Conservation (phyloP, 2,888 invertebrate species). For the Eumerus sabulonum region DNA sequence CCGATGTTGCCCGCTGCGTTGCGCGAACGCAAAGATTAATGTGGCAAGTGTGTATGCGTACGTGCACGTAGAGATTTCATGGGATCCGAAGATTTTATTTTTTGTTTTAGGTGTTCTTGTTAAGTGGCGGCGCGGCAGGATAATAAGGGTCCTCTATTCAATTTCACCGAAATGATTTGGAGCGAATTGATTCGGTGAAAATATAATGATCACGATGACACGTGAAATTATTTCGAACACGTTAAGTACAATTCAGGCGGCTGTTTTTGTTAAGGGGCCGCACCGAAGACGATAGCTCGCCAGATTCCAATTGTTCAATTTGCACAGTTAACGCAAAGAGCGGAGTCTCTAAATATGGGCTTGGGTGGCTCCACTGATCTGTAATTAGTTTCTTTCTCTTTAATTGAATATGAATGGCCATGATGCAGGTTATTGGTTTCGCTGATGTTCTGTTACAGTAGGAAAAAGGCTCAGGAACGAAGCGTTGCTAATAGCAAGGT, state of each 20-base stretch:
- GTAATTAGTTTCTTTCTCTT: no score
- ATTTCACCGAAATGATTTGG: conserved; percentile 61
- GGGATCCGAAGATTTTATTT: conserved; percentile 3
- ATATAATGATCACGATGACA: conserved; percentile 56
- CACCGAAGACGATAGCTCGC: no score
- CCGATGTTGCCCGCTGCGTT: neutral
- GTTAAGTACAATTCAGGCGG: conserved; percentile 4
- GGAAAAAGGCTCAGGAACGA: no score
- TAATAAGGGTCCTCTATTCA: conserved; percentile 66
- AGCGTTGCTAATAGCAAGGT: no score
- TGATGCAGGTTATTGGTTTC: no score
- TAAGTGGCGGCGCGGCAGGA: conserved; percentile 25
- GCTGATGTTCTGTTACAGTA: no score
- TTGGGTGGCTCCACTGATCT: no score
- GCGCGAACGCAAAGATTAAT: conserved; percentile 42
- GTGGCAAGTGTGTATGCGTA: conserved; percentile 45
- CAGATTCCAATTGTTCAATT: no score
- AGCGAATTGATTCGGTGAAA: conserved; percentile 59
- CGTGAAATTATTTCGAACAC: conserved; percentile 46
- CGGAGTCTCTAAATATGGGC: no score
- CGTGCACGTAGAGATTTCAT: conserved; percentile 63
- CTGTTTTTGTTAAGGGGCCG: conserved; percentile 1
- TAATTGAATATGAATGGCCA: no score
- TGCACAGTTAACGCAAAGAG: no score
- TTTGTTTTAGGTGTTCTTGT: neutral